These are phyloP conservation scores for Gastracanthus pulcherrimus DNA, from an alignment of 2,888 invertebrate species.

Conservation along the genomic window DNA sequence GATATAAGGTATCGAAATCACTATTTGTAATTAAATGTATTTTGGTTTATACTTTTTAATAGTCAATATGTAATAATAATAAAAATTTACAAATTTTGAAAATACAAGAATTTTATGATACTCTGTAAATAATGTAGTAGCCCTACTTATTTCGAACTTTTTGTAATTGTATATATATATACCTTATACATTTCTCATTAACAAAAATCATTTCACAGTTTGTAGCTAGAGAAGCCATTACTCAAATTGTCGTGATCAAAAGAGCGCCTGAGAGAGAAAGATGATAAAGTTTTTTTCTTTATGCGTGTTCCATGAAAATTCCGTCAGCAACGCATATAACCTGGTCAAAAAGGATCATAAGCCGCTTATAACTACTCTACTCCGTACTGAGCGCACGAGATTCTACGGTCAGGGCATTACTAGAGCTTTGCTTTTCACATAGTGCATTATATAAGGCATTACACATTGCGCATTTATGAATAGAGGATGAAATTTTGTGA, in stretches of 20 bases:
- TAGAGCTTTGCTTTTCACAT: slow-evolving; percentile 21
- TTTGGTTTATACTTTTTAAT: not conserved
- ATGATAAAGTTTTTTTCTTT: not conserved
- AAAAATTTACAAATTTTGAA: no score
- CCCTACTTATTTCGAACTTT: no score
- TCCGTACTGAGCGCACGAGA: not conserved
- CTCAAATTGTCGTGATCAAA: not conserved
- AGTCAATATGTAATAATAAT: not conserved
- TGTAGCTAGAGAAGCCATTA: not conserved
- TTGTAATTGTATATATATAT: not conserved
- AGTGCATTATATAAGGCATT: slow-evolving; percentile 12
- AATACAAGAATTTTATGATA: not conserved
- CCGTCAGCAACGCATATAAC: not conserved
- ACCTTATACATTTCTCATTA: not conserved
- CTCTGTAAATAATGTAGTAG: not conserved
- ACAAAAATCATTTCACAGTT: not conserved
- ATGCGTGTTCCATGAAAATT: not conserved
- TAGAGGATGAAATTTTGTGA: not conserved
- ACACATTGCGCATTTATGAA: slow-evolving; percentile 11
- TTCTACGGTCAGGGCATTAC: slow-evolving; percentile 15
- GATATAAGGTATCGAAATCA: no score
- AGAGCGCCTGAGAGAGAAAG: not conserved
- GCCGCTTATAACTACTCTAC: slow-evolving; percentile 25
- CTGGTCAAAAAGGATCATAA: slow-evolving; percentile 26
- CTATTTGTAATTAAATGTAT: no score